A percentile compares a stretch with the other conserved stretches of the same genome.
These are phyloP conservation scores for Heliconius charithonia DNA, from an alignment of 2,888 invertebrate species.

Conservation along the genomic window DNA sequence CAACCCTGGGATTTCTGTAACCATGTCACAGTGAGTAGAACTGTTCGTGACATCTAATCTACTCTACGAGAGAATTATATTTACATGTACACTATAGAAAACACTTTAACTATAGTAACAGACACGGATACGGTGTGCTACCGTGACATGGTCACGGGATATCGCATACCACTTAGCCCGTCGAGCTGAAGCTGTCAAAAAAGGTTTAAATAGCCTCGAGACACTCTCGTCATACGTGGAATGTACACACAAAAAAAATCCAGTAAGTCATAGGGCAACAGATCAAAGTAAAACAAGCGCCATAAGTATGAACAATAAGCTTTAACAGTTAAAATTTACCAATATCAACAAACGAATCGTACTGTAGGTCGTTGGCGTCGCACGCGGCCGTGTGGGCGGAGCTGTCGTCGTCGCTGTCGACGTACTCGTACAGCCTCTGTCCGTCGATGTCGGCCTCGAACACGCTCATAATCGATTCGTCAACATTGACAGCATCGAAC, in stretches of 20 bases:
- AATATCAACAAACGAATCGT: slow-evolving; percentile 82
- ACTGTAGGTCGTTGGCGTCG: slow-evolving; percentile 75
- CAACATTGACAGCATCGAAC: slow-evolving; percentile 66
- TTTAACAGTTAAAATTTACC: slow-evolving; percentile 69
- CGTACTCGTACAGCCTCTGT: slow-evolving; percentile 65
- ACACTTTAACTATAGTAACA: slow-evolving; percentile 50
- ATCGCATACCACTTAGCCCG: slow-evolving; percentile 79
- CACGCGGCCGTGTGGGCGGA: slow-evolving; percentile 73
- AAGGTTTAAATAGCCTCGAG: slow-evolving; percentile 70
- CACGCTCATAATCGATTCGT: slow-evolving; percentile 54
- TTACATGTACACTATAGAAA: slow-evolving; percentile 63
- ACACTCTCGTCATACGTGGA: slow-evolving; percentile 54
- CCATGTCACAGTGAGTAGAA: slow-evolving; percentile 66
- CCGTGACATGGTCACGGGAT: slow-evolving; percentile 77
- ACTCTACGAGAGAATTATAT: slow-evolving; percentile 60
- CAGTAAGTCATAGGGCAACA: slow-evolving; percentile 28
- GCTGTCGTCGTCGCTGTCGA: slow-evolving; percentile 72
- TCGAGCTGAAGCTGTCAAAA: slow-evolving; percentile 75
- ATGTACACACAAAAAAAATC: slow-evolving; percentile 47
- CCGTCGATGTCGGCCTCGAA: slow-evolving; percentile 46
- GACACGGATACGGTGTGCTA: slow-evolving; percentile 46
- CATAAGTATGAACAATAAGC: slow-evolving; percentile 34
- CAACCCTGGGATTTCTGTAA: slow-evolving; percentile 80
- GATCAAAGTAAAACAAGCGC: slow-evolving; percentile 30
- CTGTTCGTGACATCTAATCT: background rate